These are phyloP conservation scores for Dicranocentrus wangi DNA, from an alignment of 2,888 invertebrate species.

Conservation along the genomic window DNA sequence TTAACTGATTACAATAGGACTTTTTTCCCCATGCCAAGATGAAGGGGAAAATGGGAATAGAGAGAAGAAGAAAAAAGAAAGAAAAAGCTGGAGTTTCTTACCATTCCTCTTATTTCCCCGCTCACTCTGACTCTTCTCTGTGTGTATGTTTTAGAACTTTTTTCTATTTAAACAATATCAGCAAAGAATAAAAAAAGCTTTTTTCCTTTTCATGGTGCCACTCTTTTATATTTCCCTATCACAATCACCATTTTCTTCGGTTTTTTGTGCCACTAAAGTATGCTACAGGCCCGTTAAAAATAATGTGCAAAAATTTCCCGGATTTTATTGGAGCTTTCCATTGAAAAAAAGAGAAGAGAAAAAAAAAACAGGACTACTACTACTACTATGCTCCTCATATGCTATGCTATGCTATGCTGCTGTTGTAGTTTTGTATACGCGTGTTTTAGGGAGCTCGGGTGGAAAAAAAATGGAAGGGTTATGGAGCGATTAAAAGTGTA, in stretches of 20 bases:
- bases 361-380: conserved; percentile 3
- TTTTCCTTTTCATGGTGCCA: conserved; percentile 21
- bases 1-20: conserved; percentile 57
- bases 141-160: neutral
- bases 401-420: no score
- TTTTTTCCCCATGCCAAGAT: neutral
- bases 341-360: conserved; percentile 28
- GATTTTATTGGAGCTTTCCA: conserved; percentile 59
- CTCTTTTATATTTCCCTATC: conserved; percentile 22
- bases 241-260: conserved; percentile 21
- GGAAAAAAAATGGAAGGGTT: conserved; percentile 48
- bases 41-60: neutral
- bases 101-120: neutral
- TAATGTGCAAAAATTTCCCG: conserved; percentile 64
- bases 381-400: no score
- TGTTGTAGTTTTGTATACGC: neutral
- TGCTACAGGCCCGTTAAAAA: conserved; percentile 45
- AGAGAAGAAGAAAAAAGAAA: conserved; percentile 2
- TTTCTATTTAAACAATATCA: conserved; percentile 4
- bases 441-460: neutral
- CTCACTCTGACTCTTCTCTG: no score
- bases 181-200: conserved; percentile 3
- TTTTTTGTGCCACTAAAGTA: neutral
- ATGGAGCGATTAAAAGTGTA: conserved; percentile 63
- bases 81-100: no score